A percentile compares a stretch with the other conserved stretches of the same genome.
Conservation (phyloP, 2,888 invertebrate species). For the Amblyteles armatorius region DNA sequence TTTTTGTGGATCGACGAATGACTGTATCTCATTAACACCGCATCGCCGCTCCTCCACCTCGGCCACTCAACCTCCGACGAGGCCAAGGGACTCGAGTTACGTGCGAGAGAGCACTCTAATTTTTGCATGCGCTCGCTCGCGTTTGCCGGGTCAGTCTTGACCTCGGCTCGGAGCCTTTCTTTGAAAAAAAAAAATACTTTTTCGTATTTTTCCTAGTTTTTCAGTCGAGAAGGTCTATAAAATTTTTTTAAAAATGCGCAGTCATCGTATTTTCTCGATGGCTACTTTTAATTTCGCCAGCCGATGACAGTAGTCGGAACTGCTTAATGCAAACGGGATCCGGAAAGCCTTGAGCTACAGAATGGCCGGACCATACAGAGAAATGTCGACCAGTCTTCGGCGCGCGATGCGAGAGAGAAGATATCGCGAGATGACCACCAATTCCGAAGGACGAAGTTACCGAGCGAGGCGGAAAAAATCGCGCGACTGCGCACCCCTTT, state of each 20-base stretch:
- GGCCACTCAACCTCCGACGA: constrained; percentile 18
- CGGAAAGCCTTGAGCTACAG: background rate
- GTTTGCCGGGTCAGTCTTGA: background rate
- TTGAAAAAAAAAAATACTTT: background rate
- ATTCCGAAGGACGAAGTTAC: background rate
- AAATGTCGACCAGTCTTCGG: background rate
- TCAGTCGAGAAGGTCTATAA: background rate
- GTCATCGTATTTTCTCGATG: background rate
- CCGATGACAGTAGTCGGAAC: background rate
- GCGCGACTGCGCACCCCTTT: background rate
- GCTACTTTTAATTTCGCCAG: background rate
- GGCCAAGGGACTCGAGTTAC: constrained; percentile 26
- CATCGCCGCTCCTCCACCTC: constrained; percentile 15
- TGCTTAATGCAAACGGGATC: background rate
- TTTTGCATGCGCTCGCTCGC: background rate
- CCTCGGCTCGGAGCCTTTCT: background rate
- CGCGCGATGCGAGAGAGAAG: background rate
- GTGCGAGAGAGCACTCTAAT: background rate
- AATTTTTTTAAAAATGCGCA: too few relatives aligned
- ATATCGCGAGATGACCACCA: background rate
- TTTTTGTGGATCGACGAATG: constrained; percentile 21
- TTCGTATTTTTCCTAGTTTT: background rate
- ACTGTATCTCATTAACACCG: constrained; percentile 32
- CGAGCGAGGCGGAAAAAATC: background rate
- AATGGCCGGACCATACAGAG: background rate